These are phyloP conservation scores for Polylopha cassiicola DNA, from an alignment of 2,888 invertebrate genomes.

Conservation along the genomic window DNA sequence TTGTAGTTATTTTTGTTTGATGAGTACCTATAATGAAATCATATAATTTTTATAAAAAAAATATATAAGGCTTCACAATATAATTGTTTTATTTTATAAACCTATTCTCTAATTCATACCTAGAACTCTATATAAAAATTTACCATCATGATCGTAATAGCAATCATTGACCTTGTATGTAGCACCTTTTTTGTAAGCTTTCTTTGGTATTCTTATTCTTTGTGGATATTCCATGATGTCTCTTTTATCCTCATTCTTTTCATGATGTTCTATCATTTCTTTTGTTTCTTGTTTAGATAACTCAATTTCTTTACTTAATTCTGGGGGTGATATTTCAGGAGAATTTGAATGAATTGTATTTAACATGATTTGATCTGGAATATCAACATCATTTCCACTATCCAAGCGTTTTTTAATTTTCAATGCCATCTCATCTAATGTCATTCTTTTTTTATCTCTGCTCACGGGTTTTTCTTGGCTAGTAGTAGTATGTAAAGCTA, in stretches of 20 bases:
- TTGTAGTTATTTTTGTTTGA: constrained; percentile 47
- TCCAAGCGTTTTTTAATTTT: constrained; percentile 54
- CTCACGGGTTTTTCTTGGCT: constrained; percentile 26
- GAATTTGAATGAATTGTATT: constrained; percentile 34
- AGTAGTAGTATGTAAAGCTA: constrained; percentile 4
- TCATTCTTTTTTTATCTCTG: constrained; percentile 41
- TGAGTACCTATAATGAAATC: constrained; percentile 62
- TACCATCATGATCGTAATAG: constrained; percentile 88
- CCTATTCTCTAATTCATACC: constrained; percentile 71
- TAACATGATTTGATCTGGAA: constrained; percentile 55
- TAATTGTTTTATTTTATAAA: constrained; percentile 50
- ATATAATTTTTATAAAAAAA: constrained; percentile 71
- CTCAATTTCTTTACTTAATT: constrained; percentile 41
- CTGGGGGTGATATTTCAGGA: constrained; percentile 30
- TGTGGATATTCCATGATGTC: constrained; percentile 69
- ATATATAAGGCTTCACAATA: constrained; percentile 59
- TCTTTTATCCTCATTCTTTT: constrained; percentile 34
- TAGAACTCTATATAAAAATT: constrained; percentile 86
- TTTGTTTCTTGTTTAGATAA: constrained; percentile 31
- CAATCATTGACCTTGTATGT: constrained; percentile 87
- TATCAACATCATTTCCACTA: constrained; percentile 44
- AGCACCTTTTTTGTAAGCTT: constrained; percentile 78
- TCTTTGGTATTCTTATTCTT: constrained; percentile 83
- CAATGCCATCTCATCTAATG: constrained; percentile 56
- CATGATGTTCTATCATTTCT: constrained; percentile 37